A percentile compares a stretch with the other conserved stretches of the same genome.
Evolutionary conservation across 2,113 vertebrate species (phyloP).

Genomic region (Vanacampus margaritifer): DNA sequence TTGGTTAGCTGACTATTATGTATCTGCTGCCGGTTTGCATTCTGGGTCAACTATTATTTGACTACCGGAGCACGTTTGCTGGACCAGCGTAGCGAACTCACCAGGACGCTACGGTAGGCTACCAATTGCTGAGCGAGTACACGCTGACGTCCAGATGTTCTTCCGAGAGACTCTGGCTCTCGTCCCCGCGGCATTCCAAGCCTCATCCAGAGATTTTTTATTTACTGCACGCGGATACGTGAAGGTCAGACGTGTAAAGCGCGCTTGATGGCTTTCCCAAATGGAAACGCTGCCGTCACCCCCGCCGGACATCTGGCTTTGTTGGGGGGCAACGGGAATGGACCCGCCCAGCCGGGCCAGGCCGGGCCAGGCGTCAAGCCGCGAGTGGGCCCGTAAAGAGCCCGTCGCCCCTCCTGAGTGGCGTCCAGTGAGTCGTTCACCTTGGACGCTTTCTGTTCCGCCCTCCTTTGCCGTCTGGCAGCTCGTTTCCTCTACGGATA

Average conservation of each 20-base stretch:
- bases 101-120: background rate
- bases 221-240: constrained; percentile 75
- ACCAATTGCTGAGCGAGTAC: background rate
- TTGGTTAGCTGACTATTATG: too few species aligned
- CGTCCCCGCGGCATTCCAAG: constrained; percentile 35
- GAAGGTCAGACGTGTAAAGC: constrained; percentile 72
- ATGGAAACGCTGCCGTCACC: constrained; percentile 47
- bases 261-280: constrained; percentile 74
- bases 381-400: constrained; percentile 67
- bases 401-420: constrained; percentile 60
- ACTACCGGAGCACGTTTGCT: background rate
- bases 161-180: background rate
- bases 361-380: constrained; percentile 14
- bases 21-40: too few species aligned
- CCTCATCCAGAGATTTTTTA: constrained; percentile 57
- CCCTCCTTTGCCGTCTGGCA: constrained; percentile 71
- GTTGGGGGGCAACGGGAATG: constrained; percentile 34
- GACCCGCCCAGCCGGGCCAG: background rate
- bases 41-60: background rate
- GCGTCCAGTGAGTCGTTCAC: constrained; percentile 72
- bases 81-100: background rate
- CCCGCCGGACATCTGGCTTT: constrained; percentile 31
- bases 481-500: constrained; percentile 56
- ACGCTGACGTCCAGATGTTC: background rate
- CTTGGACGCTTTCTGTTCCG: constrained; percentile 76